A percentile compares a stretch with the other conserved stretches of the same genome.
Evolutionary conservation across 2,888 invertebrate genomes (phyloP).

Genomic region (Diaphora mendica): DNA sequence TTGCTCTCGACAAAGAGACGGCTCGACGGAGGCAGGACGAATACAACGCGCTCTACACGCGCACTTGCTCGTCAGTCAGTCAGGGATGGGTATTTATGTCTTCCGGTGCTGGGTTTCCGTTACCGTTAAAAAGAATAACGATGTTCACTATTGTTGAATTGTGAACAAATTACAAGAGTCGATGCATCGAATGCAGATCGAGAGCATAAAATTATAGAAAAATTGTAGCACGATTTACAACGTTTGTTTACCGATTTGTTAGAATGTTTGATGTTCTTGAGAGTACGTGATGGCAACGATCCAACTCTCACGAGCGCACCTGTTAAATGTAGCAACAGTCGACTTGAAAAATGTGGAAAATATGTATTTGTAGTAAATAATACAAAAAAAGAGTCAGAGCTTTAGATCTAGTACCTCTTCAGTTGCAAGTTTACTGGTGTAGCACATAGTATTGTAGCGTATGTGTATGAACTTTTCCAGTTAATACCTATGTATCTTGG

Average conservation of each 20-base stretch:
- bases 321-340: not conserved
- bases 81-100: conserved; percentile 38
- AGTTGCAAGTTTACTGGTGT: not conserved
- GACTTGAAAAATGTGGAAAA: not conserved
- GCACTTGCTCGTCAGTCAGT: conserved; percentile 27
- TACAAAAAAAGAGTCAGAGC: not conserved
- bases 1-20: not conserved
- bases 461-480: not conserved
- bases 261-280: not conserved
- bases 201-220: not conserved
- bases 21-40: not conserved
- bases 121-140: not conserved
- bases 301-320: too few relatives aligned
- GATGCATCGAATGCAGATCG: not conserved
- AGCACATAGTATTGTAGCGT: not conserved
- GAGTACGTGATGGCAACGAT: not conserved
- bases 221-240: not conserved
- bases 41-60: not conserved
- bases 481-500: not conserved
- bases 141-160: not conserved
- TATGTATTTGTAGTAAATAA: not conserved
- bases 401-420: not conserved
- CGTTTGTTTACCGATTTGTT: not conserved
- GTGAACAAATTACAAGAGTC: not conserved
- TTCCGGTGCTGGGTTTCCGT: conserved; percentile 31